These are phyloP conservation scores for Bufotes viridis DNA, from an alignment of 2,797 vertebrate genomes.

Conservation along the genomic window DNA sequence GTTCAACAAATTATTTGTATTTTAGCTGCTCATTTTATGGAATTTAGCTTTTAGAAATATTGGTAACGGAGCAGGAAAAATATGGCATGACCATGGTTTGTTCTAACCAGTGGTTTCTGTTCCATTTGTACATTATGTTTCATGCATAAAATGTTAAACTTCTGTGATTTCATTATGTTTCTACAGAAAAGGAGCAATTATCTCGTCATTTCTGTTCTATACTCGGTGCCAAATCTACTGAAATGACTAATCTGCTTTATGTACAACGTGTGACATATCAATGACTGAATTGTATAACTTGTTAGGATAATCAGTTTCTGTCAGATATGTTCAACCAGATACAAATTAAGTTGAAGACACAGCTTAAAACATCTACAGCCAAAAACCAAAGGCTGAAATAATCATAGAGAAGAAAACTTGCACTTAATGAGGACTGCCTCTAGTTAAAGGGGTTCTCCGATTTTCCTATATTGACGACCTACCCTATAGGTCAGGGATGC, in stretches of 20 bases:
- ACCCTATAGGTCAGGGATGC: no score
- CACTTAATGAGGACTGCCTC: background rate
- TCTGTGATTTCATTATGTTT: conserved; percentile 18
- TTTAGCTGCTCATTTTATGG: background rate
- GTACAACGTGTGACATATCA: conserved; percentile 20
- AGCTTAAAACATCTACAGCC: background rate
- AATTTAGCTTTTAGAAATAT: background rate
- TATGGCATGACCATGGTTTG: background rate
- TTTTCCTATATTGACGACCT: no score
- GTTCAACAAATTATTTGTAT: background rate
- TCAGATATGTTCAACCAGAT: background rate
- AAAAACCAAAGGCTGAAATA: background rate
- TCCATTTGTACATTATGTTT: background rate
- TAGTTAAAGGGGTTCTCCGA: background rate
- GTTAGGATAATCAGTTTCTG: conserved; percentile 16
- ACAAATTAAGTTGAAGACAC: background rate
- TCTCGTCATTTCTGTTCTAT: conserved; percentile 17
- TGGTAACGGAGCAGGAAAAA: background rate
- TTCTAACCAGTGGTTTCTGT: background rate
- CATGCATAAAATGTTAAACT: background rate
- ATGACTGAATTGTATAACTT: background rate
- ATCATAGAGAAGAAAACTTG: background rate
- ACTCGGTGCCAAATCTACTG: background rate
- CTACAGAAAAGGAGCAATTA: background rate
- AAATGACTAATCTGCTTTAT: conserved; percentile 12